Base-by-base conservation (phyloP, 2,888 invertebrate species). In the Taphrorychus bicolor region DNA sequence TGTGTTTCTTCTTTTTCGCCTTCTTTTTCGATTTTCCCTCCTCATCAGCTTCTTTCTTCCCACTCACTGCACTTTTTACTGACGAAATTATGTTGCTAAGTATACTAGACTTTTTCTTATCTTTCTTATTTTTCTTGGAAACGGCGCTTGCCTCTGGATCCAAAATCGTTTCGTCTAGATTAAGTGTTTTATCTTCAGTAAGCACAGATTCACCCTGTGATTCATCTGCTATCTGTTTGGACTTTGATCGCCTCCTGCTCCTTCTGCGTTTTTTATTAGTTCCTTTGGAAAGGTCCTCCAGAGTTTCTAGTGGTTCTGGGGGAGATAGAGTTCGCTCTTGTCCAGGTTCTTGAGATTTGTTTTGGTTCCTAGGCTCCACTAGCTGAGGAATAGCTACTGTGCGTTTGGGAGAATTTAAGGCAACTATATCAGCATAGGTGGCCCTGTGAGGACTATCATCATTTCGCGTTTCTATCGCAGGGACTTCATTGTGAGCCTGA, bases 1-100 rank as follows among this genome's bases (percentile, higher is more conserved):
- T 51, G 17, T 9, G 4, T 42, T 61, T 61, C 5, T 51, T 41
- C 17, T 70, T 64, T 42, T 66, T 61, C 48, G 48, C 61, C 52
- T 64, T 64, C 40, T 19, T 68, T 58, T 42, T 57, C 2, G 57
- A 51, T 58, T 58, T 57, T 5, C 48, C 59, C 62, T 70, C 48
- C 18, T 69, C 69, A 11, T 19, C 17, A 32, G 32, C 45, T 1
- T 45, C 57, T 22, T 66, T 60, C 21, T 56, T 56, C 24, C 60
- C 56, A 64, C 73, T 69, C 14, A 79, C 72, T 19, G 73, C 76
- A 56, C 73, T 76, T 17, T 77, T 73, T 9, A 80, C 74, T 61
- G 76, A 77, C 14, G 75, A 71, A 7, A 78, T 73, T 11, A 80
- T 71, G 11, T 73, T 74, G 52, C 73, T 75, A 32, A 79, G 74